Evolutionary conservation across 1,140 invertebrate species (phyloP), one percentile per base, ranked within the genome.

Genomic region (Lepidurus couesii): DNA sequence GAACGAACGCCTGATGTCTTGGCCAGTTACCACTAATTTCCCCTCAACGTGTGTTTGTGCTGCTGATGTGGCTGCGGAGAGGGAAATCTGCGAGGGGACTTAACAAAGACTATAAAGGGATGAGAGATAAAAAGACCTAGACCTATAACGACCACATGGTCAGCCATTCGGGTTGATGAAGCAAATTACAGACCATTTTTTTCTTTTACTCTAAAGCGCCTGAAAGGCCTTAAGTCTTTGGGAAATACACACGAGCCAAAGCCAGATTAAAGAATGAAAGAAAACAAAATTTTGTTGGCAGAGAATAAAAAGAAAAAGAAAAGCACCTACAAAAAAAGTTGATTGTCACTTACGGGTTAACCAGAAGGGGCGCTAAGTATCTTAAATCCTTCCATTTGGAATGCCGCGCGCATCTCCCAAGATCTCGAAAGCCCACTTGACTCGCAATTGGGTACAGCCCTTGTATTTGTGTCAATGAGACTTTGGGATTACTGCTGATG

Each of bases 121-220:
- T 21, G 53, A 65, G 53, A 65, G 53, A 65, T 13, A 65, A 65
- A 65, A 16, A 65, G 53, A 65, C 16, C 53, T 5, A 65, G 53
- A 65, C 53, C 53, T 65, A 65, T 65, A 65, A 65, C n/a, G 53
- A 65, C 53, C 53, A 65, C 53, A 65, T 65, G 53, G 53, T 65
- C 53, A 21, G 53, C 53, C 21, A 65, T 65, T 65, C 53, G 53
- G 9, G 7, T 21, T 65, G 53, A 65, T 65, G 53, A 65, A 65
- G 53, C 53, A 65, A 65, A 65, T 65, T 65, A 65, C 53, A 65
- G 53, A 21, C 53, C 21, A 65, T 65, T 65, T 65, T 65, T 47
- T 47, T 47, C 21, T 65, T 65, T 21, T 65, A 65, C 21, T 65
- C 16, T 65, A n/a, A n/a, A 65, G 8, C 16, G 9, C 53, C 5